Evolutionary conservation across 2,888 invertebrate species (phyloP).

Genomic region (Pedicia rivosa): DNA sequence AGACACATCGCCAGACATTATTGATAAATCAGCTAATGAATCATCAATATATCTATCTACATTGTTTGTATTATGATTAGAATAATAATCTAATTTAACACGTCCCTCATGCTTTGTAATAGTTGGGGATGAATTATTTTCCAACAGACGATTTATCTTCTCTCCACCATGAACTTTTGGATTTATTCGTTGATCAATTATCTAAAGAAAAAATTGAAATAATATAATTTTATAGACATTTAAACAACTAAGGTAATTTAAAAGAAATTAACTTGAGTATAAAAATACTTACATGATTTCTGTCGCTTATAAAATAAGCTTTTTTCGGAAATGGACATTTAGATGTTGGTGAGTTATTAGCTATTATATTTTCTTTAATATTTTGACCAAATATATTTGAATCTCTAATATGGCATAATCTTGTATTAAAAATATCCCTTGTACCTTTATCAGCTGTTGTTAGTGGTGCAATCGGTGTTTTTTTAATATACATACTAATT

Average conservation of each 20-base stretch:
- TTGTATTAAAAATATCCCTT: slow-evolving; percentile 2
- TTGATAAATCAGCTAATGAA: slow-evolving; percentile 27
- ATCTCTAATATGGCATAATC: background rate
- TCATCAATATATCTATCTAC: slow-evolving; percentile 13
- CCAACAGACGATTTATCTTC: slow-evolving; percentile 24
- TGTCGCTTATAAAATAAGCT: slow-evolving; percentile 25
- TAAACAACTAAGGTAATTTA: background rate
- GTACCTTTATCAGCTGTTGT: slow-evolving; percentile 15
- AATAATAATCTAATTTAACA: slow-evolving; percentile 16
- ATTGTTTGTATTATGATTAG: slow-evolving; percentile 7
- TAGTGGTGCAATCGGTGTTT: slow-evolving; percentile 25
- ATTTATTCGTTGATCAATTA: slow-evolving; percentile 25
- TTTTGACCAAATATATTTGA: background rate
- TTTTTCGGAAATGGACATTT: slow-evolving; percentile 24
- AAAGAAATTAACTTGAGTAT: background rate
- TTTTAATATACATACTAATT: slow-evolving; percentile 29
- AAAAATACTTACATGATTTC: slow-evolving; percentile 20
- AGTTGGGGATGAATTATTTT: slow-evolving; percentile 21
- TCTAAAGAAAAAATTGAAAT: slow-evolving; percentile 14
- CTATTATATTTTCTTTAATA: background rate
- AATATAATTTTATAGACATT: background rate
- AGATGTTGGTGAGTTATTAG: background rate
- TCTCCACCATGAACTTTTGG: slow-evolving; percentile 25
- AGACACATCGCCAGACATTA: slow-evolving; percentile 29
- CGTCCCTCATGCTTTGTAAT: slow-evolving; percentile 28